Percentiles rank a stretch among this genome's conserved stretches.
These are phyloP conservation scores for Petrolisthes manimaculis DNA, from an alignment of 2,888 invertebrate genomes.

Conservation along the genomic window DNA sequence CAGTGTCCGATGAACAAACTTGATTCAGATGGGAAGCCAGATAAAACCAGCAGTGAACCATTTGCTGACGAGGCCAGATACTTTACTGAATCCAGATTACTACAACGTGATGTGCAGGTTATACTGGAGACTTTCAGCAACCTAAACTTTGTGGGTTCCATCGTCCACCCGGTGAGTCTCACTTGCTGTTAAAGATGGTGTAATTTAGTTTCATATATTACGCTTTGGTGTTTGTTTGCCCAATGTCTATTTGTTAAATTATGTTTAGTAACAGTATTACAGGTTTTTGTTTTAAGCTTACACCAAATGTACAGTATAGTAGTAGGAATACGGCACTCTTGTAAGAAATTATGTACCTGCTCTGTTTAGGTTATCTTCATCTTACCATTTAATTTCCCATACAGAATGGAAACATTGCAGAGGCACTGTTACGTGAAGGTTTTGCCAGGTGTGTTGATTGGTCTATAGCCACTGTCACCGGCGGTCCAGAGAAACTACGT, in stretches of 20 bases:
- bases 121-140: conserved; percentile 93
- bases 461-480: conserved; percentile 87
- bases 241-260: neutral
- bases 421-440: conserved; percentile 88
- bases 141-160: conserved; percentile 92
- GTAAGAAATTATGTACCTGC: no score
- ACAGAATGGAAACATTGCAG: conserved; percentile 88
- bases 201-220: neutral
- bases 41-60: conserved; percentile 70
- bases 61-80: conserved; percentile 92
- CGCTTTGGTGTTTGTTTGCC: neutral
- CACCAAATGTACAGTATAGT: neutral
- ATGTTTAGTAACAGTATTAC: neutral
- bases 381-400: conserved; percentile 21
- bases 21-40: conserved; percentile 79
- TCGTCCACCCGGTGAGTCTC: conserved; percentile 84
- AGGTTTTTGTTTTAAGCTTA: neutral
- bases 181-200: neutral
- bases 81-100: conserved; percentile 90
- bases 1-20: conserved; percentile 79
- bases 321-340: no score
- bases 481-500: conserved; percentile 85
- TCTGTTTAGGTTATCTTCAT: no score
- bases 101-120: conserved; percentile 91
- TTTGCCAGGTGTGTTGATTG: conserved; percentile 95